A percentile compares a stretch with the other conserved stretches of the same genome.
Evolutionary conservation across 2,113 vertebrate species (phyloP).

Genomic region (Lagopus leucura): DNA sequence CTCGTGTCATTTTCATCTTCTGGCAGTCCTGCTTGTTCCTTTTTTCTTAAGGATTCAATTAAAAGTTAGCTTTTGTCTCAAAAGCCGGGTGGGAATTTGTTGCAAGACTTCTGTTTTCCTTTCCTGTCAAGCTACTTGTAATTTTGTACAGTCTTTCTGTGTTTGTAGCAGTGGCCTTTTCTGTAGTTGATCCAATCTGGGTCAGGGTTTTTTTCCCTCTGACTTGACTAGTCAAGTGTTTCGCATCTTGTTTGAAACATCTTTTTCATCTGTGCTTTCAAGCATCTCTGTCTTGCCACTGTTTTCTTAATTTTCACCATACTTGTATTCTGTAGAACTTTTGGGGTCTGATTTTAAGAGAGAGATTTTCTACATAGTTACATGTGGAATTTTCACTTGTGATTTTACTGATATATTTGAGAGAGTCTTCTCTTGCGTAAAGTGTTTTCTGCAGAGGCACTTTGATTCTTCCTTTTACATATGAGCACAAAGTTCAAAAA

Average conservation of each 20-base stretch:
- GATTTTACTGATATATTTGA: slow-evolving; percentile 9
- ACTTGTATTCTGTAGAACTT: neutral
- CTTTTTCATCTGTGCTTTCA: slow-evolving; percentile 36
- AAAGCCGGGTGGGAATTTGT: slow-evolving; percentile 3
- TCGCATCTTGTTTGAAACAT: slow-evolving; percentile 13
- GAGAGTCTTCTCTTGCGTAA: neutral
- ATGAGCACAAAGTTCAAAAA: neutral
- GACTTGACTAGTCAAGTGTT: slow-evolving; percentile 2
- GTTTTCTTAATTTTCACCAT: slow-evolving; percentile 2
- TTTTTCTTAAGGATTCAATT: slow-evolving; percentile 6
- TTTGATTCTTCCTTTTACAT: neutral
- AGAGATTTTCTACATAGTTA: neutral
- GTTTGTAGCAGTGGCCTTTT: slow-evolving; percentile 13
- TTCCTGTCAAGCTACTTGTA: neutral
- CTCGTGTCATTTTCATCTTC: neutral
- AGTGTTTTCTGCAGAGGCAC: slow-evolving; percentile 13
- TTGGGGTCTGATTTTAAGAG: neutral
- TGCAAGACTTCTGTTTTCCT: neutral
- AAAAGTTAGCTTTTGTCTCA: slow-evolving; percentile 1
- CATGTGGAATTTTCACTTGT: slow-evolving; percentile 7
- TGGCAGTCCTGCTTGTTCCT: neutral
- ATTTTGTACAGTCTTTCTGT: neutral
- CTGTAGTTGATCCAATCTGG: neutral
- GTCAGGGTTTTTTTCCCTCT: neutral
- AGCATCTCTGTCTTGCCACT: slow-evolving; percentile 21